A percentile compares a stretch with the other conserved stretches of the same genome.
These are phyloP conservation scores for Gryllus bimaculatus DNA, from an alignment of 1,140 invertebrate genomes.

Conservation along the genomic window DNA sequence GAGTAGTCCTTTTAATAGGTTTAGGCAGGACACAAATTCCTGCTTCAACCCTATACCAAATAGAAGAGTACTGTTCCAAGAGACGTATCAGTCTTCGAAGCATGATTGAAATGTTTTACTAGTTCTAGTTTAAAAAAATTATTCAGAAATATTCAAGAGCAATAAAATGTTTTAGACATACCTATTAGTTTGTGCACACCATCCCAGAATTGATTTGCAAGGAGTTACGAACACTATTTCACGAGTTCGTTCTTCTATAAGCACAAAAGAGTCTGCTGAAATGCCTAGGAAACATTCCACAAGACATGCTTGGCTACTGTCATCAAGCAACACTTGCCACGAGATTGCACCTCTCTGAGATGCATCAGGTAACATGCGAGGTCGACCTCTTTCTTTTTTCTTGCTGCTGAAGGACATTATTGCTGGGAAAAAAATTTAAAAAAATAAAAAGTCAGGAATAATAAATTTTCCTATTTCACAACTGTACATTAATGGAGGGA, in stretches of 20 bases:
- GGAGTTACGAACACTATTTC: slow-evolving; percentile 82
- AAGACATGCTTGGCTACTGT: slow-evolving; percentile 53
- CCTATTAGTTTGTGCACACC: slow-evolving; percentile 58
- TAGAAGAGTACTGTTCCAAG: too few species aligned
- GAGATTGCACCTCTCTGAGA: slow-evolving; percentile 62
- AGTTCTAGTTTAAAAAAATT: too few species aligned
- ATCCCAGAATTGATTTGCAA: slow-evolving; percentile 73
- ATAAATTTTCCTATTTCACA: too few species aligned
- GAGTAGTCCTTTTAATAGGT: too few species aligned
- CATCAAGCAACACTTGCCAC: slow-evolving; percentile 65
- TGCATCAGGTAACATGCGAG: slow-evolving; percentile 55
- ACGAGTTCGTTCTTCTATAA: slow-evolving; percentile 72
- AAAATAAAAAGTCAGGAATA: too few species aligned
- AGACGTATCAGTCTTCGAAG: too few species aligned
- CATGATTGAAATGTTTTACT: too few species aligned
- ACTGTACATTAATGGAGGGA: too few species aligned
- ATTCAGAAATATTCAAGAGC: too few species aligned
- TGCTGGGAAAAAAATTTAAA: too few species aligned
- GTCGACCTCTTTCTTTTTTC: slow-evolving; percentile 56
- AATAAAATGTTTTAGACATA: slow-evolving; percentile 23
- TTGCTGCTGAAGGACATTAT: slow-evolving; percentile 61
- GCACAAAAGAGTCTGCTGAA: slow-evolving; percentile 74
- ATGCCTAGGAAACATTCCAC: slow-evolving; percentile 80
- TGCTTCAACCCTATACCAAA: too few species aligned
- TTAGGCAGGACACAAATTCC: too few species aligned